Evolutionary conservation across 2,797 vertebrate genomes (phyloP).

Genomic region (Acanthis flammea): DNA sequence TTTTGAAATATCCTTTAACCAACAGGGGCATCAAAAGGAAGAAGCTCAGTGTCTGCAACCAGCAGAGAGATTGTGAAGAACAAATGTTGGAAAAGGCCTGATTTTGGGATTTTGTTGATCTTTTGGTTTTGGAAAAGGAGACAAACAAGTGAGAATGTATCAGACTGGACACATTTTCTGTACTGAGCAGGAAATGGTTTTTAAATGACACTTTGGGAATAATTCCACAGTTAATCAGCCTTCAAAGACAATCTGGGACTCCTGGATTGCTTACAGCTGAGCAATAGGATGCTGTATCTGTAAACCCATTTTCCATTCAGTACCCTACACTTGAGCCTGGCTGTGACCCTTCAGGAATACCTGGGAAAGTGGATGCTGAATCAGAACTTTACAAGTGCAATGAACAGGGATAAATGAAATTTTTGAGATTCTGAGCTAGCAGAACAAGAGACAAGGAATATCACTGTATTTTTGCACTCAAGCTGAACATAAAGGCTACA

Average conservation of each 20-base stretch:
- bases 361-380: neutral
- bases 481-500: neutral
- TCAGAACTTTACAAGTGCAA: neutral
- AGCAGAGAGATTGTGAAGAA: neutral
- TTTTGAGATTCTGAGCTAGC: neutral
- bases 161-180: neutral
- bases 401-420: neutral
- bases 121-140: neutral
- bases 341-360: neutral
- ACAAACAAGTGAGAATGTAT: neutral
- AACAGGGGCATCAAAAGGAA: neutral
- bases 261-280: neutral
- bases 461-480: accelerated
- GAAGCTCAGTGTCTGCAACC: neutral
- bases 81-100: neutral
- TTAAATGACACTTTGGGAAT: neutral
- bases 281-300: accelerated
- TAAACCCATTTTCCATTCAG: neutral
- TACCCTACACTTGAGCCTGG: neutral
- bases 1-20: neutral
- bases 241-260: neutral
- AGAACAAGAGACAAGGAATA: neutral
- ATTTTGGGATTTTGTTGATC: neutral
- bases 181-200: neutral
- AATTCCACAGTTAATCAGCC: neutral